Conservation (phyloP, 2,113 vertebrate genomes). For the Noctilio leporinus region DNA sequence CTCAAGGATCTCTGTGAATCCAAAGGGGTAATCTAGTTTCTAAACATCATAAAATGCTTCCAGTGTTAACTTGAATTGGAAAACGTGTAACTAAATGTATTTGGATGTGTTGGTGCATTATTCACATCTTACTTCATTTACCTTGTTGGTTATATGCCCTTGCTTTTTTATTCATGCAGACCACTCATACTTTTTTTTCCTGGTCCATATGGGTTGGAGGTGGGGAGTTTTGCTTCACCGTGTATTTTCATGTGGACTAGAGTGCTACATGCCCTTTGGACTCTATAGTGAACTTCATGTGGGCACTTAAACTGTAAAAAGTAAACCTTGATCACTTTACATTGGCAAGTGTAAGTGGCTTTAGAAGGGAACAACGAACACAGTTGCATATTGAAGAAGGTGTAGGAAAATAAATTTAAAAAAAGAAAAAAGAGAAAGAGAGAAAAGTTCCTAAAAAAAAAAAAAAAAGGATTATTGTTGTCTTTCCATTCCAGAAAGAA, state of each 20-base stretch:
- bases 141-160: neutral
- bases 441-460: neutral
- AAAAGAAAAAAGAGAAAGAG: neutral
- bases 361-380: neutral
- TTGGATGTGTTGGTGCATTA: neutral
- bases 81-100: neutral
- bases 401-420: neutral
- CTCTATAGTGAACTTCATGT: neutral
- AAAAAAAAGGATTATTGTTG: too few species aligned
- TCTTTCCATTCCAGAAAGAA: neutral
- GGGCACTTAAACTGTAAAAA: neutral
- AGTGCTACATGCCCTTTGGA: neutral
- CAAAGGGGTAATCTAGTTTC: neutral
- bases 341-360: neutral
- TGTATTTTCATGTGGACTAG: neutral
- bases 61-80: neutral
- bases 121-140: neutral
- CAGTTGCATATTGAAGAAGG: neutral
- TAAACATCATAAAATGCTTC: neutral
- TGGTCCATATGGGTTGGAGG: neutral
- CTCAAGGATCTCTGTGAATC: neutral
- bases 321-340: neutral
- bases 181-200: neutral
- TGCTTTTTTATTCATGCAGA: neutral
- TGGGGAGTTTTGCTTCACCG: neutral